A percentile compares a stretch with the other conserved stretches of the same genome.
Conservation (phyloP, 2,797 vertebrate species). For the Pseudopleuronectes americanus region DNA sequence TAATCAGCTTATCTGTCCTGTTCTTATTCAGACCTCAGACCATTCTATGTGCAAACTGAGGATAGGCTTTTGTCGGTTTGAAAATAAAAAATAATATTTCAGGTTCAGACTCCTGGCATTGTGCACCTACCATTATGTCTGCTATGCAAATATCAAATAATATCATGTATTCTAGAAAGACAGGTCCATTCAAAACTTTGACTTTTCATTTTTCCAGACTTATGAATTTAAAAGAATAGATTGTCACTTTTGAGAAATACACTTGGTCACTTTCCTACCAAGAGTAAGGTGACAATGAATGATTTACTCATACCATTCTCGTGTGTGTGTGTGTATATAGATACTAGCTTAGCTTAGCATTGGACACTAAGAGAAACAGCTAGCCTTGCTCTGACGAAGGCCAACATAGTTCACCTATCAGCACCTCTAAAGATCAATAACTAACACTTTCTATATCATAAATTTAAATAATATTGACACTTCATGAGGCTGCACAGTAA, state of each 20-base stretch:
- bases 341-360: too few relatives aligned
- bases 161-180: too few relatives aligned
- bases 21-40: conserved; percentile 25
- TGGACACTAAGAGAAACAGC: too few relatives aligned
- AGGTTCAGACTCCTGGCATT: background rate
- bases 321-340: background rate
- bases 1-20: conserved; percentile 47
- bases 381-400: too few relatives aligned
- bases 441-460: too few relatives aligned
- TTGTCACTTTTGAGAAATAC: background rate
- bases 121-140: background rate
- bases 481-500: background rate
- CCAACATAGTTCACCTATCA: too few relatives aligned
- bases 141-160: too few relatives aligned
- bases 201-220: too few relatives aligned
- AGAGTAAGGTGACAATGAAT: too few relatives aligned
- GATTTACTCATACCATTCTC: background rate
- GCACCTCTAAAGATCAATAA: too few relatives aligned
- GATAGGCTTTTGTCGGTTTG: conserved; percentile 1
- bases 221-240: background rate
- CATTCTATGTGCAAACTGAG: conserved; percentile 24
- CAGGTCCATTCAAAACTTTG: too few relatives aligned
- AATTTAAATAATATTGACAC: conserved; percentile 1
- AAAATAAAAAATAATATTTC: background rate
- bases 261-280: too few relatives aligned